Base-by-base conservation (phyloP, 2,888 invertebrate genomes). In the Rapana venosa region DNA sequence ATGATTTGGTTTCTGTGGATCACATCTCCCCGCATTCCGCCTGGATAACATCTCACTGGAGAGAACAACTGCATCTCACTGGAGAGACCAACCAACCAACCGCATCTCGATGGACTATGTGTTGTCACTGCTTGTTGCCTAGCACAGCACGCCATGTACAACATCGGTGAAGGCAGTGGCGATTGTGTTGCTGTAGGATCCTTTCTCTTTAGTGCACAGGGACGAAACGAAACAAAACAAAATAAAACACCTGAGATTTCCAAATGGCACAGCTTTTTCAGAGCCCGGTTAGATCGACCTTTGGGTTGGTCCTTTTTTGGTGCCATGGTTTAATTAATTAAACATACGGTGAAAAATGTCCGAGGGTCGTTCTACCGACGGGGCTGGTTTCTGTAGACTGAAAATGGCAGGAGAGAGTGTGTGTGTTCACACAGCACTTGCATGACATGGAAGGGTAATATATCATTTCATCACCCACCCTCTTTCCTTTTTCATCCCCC, bases 311-410 rank as follows among this genome's bases (percentile, higher is more conserved):
- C 85, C 58, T 30, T 58, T 58, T 85, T 17, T 61, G 85, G 61
- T 85, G 85, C 61, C 85, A 85, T 85, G 85, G 20, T 58, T 47
- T 35, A 6, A n/a, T n/a, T n/a, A n/a, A n/a, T n/a, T 47, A 13
- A 36, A 36, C 36, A 5, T 26, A 22, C 66, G 66, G 66, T 66
- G 66, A 66, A 13, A 66, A 66, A 66, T 66, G 20, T 26, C 66
- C 17, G 66, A 26, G 17, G 66, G 66, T 26, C 17, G 66, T 26
- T 26, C 66, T 47, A 47, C 47, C 47, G 8, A 47, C 2, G 66
- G 26, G 66, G 81, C 13, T 83, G 5, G 15, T 47, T 36, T 47
- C 81, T 83, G 81, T 83, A 30, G 36, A 35, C 36, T 66, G 13
- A 17, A 83, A 36, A 47, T 36, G 81, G 47, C 36, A 22, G 81